Base-by-base conservation (phyloP, 2,113 vertebrate species). In the Petrocephalus microphthalmus region DNA sequence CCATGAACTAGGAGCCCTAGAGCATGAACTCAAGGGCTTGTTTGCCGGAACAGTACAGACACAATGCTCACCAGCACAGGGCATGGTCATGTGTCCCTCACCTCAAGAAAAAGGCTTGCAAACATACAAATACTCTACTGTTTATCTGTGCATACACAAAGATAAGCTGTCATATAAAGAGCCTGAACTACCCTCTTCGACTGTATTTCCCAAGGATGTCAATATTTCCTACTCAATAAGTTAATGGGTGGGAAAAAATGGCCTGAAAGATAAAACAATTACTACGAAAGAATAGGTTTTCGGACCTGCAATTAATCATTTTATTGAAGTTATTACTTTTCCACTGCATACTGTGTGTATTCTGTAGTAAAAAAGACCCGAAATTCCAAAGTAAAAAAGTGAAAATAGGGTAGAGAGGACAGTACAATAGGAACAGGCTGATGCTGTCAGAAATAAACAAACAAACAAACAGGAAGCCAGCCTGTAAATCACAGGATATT, bases 271-370 rank as follows among this genome's bases (percentile, higher is more conserved):
- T 13, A 74, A 37, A 74, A 33, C 67, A 74, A 74, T 74, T 33
- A 74, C 71, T 29, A 78, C 5, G 17, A 78, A 33, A 78, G 71
- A 78, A 78, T 78, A 78, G 71, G 33, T 42, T 78, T 78, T 37
- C 17, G 15, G 71, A 37, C 71, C 71, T 42, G 71, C 71, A 78
- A 78, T 78, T 78, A 78, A 78, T 78, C 71, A 78, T 78, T 78
- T 78, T 78, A 42, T 78, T 25, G 10, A 78, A 78, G 71, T 78
- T 42, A 78, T 78, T 78, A 78, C 60, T 67, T 29, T 67, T 29
- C 10, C 3, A 10, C 13, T 67, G 60, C 33, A 78, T 42, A 78
- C 71, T 78, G 33, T 78, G 37, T 42, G 37, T 42, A 78, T 42
- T 42, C 71, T 78, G 17, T 7, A 78, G 25, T 0, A 2, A 20